A percentile compares a stretch with the other conserved stretches of the same genome.
Conservation (phyloP, 2,113 vertebrate species). For the Arvicanthis niloticus region DNA sequence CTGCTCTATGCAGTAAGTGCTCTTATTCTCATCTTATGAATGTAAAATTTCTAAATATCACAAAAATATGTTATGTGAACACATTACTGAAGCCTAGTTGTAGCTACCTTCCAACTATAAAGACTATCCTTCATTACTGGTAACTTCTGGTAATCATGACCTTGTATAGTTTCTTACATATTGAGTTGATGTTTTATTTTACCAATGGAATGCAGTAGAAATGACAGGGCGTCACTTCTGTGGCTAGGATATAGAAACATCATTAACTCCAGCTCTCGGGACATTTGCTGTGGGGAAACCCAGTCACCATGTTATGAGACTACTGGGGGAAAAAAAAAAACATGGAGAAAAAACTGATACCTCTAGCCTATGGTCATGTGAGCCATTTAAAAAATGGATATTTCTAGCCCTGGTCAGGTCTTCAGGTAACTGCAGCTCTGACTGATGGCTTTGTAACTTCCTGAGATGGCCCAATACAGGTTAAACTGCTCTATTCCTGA, state of each 20-base stretch:
- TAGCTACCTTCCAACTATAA: background rate
- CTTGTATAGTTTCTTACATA: background rate
- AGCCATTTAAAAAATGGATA: background rate
- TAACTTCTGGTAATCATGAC: background rate
- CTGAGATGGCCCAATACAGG: background rate
- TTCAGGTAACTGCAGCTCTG: background rate
- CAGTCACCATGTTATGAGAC: background rate
- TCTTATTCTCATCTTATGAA: background rate
- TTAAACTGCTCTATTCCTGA: background rate
- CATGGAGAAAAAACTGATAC: background rate
- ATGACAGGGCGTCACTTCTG: background rate
- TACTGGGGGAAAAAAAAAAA: background rate
- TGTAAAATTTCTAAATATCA: slow-evolving; percentile 8
- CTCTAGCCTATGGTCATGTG: background rate
- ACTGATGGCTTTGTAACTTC: background rate
- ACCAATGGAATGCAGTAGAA: background rate
- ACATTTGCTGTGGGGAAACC: background rate
- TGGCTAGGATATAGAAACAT: background rate
- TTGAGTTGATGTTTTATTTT: background rate
- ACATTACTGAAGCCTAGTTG: background rate
- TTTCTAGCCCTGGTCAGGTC: background rate
- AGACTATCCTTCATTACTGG: background rate
- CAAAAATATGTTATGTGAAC: background rate
- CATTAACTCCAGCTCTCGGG: background rate
- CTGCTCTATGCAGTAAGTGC: background rate